phyloP scores from a whole-genome alignment of 2,797 vertebrate species.

The Limnodromus scolopaceus region DNA sequence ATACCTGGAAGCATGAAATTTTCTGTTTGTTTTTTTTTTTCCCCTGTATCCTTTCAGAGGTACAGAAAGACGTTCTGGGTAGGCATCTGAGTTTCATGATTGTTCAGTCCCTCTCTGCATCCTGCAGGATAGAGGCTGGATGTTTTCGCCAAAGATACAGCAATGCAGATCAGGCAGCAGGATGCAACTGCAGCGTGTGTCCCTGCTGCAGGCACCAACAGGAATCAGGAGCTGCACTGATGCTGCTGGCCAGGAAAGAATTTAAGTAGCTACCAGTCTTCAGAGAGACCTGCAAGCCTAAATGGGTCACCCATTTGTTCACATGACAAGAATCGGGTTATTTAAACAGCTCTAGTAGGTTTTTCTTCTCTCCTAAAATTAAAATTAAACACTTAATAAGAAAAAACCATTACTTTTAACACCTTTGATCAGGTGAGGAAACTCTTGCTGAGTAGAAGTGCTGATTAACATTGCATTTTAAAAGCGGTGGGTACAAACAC shows the following conservation, averaged over 20 bases:
- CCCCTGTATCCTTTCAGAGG: not conserved
- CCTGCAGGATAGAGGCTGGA: not conserved
- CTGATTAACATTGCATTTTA: not conserved
- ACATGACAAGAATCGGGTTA: not conserved
- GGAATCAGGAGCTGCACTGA: not conserved
- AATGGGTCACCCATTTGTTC: not conserved
- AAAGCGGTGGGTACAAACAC: not conserved
- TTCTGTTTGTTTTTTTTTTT: not conserved
- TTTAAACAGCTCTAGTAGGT: not conserved
- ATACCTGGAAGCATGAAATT: not conserved
- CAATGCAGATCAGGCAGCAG: slow-evolving; percentile 47
- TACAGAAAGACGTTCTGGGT: not conserved
- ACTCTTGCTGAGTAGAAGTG: not conserved
- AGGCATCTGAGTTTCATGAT: not conserved
- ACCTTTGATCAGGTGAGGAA: not conserved
- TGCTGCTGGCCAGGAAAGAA: not conserved
- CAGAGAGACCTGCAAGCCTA: not conserved
- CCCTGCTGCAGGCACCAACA: not conserved
- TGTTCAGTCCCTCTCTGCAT: not conserved
- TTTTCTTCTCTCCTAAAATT: not conserved
- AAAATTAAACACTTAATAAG: not conserved
- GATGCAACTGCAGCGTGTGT: not conserved
- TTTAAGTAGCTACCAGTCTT: not conserved
- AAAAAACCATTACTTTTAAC: not conserved
- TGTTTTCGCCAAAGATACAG: not conserved